Conservation (phyloP, 1,140 invertebrate genomes). For the Polypedilum vanderplanki region DNA sequence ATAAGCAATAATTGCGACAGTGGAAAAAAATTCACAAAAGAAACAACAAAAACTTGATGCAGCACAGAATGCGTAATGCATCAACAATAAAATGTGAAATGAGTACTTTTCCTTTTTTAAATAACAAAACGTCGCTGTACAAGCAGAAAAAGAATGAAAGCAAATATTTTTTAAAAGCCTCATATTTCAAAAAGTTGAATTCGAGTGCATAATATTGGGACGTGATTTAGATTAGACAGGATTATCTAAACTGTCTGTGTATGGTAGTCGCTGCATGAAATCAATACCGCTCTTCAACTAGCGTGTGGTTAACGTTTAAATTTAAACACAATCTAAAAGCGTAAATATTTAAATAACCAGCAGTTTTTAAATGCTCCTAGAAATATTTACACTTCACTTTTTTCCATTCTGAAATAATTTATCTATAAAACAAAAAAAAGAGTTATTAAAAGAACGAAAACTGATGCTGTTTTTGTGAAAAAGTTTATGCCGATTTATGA, state of each 20-base stretch:
- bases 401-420: too few species aligned
- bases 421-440: too few species aligned
- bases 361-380: not conserved
- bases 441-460: too few species aligned
- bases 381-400: too few species aligned
- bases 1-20: too few species aligned
- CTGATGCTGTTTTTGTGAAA: too few species aligned
- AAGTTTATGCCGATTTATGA: too few species aligned
- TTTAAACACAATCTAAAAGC: not conserved
- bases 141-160: not conserved
- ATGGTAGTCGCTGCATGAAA: not conserved
- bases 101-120: not conserved
- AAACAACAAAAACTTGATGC: too few species aligned
- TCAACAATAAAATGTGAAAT: not conserved
- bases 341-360: slow-evolving; percentile 2
- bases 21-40: too few species aligned
- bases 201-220: not conserved
- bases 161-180: too few species aligned
- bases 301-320: not conserved
- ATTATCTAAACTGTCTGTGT: not conserved
- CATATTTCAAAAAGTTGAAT: not conserved
- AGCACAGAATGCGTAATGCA: not conserved
- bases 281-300: not conserved
- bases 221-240: not conserved
- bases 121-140: not conserved